Evolutionary conservation across 2,797 vertebrate species (phyloP), one percentile per base, ranked within the genome.

Genomic region (Uromys caudimaculatus): DNA sequence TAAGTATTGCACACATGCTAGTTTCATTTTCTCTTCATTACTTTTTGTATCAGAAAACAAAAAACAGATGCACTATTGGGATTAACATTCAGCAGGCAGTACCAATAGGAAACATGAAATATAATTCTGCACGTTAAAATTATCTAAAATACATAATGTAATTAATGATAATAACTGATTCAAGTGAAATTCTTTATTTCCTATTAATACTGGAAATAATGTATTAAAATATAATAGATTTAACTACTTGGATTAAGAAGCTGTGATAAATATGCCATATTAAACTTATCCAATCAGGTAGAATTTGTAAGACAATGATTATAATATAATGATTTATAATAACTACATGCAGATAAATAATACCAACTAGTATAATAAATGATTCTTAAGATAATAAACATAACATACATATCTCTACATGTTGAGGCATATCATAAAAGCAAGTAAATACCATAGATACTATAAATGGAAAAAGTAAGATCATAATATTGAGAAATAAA

Each of bases 61-160:
- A 91, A 50, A 89, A 94, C 16, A 94, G 58, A 87, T 95, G 50
- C 6, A 96, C 29, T 95, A 50, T 71, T 41, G 4, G 38, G 14
- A 95, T 91, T 52, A 93, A n/a, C 19, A 91, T 60, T 79, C 89
- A n/a, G 95, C 85, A 94, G 4, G 32, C 32, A 67, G 8, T 78
- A 9, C 29, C 87, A 81, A 87, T 35, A 81, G 7, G 13, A 96
- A 92, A 27, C 9, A 91, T 8, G 0, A 77, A 62, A 62, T n/a
- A 16, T 62, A 77, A 73, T 60, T 50, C 71, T 73, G 21, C 4
- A 69, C 32, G 16, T 69, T 10, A 69, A 69, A 69, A 67, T 24
- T 6, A 17, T n/a, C 5, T 35, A 69, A 69, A n/a, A 17, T 16
- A 17, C 0, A 69, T 69, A 69, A 17, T 69, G 13, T 35, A 69